Evolutionary conservation across 2,113 vertebrate species (phyloP), one percentile per base, ranked within the genome.

Genomic region (Toxotes chatareus): DNA sequence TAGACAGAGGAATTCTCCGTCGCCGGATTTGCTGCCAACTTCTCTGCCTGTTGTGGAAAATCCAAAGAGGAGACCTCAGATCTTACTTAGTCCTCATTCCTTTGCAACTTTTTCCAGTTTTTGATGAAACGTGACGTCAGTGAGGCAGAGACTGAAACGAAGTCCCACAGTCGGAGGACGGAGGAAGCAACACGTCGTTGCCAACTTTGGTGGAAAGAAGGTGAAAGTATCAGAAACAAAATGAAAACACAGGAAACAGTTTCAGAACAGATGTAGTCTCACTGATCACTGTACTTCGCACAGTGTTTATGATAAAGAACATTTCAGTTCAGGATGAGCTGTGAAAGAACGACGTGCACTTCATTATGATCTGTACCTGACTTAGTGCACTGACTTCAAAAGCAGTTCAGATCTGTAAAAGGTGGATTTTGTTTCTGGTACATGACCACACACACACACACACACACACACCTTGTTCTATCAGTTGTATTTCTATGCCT

Each of bases 401-500:
- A 27, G 27, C 27, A 27, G 27, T 27, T 27, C 8, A 2, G 8
- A 40, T 40, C 2, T 7, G 36, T 36, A 36, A 36, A 36, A 36
- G 2, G 36, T 36, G 36, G 36, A 6, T 36, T 36, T 68, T 9
- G 3, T 40, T 44, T 49, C 38, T 73, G 63, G 17, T 71, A 0
- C 57, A 0, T 2, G 12, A 65, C 51, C 12, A 38, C 27, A 64
- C 47, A 19, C 5, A 59, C 4, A 19, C 5, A 59, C 4, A 19
- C 5, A 59, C 4, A 19, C 5, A 59, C 4, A 19, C 5, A 59
- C 4, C 9, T 55, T 1, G 12, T 12, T 81, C 56, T 80, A 5
- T 86, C 64, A 4, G 68, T 67, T 55, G 9, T 85, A 19, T 21
- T 56, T 85, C 71, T 77, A 16, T 61, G 66, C 32, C n/a, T 9